A percentile compares a stretch with the other conserved stretches of the same genome.
phyloP scores from a whole-genome alignment of 2,113 vertebrate genomes.

The Thomomys bottae region DNA sequence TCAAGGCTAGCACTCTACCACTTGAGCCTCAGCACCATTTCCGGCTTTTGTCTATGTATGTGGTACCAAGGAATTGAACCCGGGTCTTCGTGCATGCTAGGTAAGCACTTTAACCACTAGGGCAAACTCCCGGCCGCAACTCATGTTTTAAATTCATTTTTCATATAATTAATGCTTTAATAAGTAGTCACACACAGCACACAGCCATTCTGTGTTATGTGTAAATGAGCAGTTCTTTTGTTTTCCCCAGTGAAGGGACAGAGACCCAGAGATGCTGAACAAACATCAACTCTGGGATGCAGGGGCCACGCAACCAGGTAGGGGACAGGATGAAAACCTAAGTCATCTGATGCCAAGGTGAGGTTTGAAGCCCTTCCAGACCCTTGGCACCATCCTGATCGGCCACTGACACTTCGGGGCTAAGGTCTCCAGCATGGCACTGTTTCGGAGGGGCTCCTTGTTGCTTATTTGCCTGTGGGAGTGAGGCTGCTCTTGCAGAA shows the following conservation, averaged over 20 bases:
- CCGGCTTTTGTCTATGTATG: too few relatives aligned
- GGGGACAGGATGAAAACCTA: neutral
- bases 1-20: too few relatives aligned
- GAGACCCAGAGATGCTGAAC: too few relatives aligned
- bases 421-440: neutral
- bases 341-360: neutral
- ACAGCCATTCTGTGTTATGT: too few relatives aligned
- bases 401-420: neutral
- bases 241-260: too few relatives aligned
- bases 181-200: neutral
- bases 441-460: neutral
- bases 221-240: too few relatives aligned
- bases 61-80: too few relatives aligned
- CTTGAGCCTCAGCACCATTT: too few relatives aligned
- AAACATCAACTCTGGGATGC: neutral
- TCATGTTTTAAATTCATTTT: neutral
- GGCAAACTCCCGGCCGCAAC: too few relatives aligned
- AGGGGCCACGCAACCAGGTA: neutral
- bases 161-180: conserved; percentile 17
- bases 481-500: neutral
- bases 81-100: too few relatives aligned
- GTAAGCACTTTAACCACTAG: too few relatives aligned
- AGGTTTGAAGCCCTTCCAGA: neutral
- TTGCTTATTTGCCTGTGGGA: too few relatives aligned
- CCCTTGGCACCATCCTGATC: neutral